Conservation (phyloP, 2,797 vertebrate genomes). For the Pangasius macronema region DNA sequence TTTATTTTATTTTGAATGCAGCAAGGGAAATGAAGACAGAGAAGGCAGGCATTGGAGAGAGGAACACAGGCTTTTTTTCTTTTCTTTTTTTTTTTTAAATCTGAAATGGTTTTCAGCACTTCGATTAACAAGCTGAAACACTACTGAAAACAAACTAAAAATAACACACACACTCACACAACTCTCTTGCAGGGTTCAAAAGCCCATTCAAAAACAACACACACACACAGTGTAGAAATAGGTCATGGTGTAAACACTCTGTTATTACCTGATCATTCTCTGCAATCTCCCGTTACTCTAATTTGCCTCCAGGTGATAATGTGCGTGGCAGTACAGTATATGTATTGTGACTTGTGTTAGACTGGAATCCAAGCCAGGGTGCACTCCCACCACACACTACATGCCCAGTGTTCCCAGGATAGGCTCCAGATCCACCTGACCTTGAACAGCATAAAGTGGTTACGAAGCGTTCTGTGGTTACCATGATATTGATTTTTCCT, state of each 20-base stretch:
- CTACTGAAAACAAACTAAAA: background rate
- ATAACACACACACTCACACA: background rate
- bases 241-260: background rate
- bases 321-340: background rate
- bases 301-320: background rate
- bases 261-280: background rate
- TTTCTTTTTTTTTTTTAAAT: background rate
- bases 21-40: background rate
- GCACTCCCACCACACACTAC: background rate
- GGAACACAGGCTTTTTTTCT: background rate
- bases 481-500: background rate
- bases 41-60: background rate
- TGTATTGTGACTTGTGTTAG: background rate
- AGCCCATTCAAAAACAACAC: too few relatives aligned
- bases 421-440: background rate
- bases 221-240: background rate
- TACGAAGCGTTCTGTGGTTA: background rate
- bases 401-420: background rate
- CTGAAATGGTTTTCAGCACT: background rate
- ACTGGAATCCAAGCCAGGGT: too few relatives aligned
- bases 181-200: too few relatives aligned
- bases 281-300: background rate
- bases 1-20: too few relatives aligned
- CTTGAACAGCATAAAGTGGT: background rate
- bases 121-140: background rate